Percentiles rank a stretch among this genome's conserved stretches.
Conservation (phyloP, 2,888 invertebrate genomes). For the Microdon myrmicae region DNA sequence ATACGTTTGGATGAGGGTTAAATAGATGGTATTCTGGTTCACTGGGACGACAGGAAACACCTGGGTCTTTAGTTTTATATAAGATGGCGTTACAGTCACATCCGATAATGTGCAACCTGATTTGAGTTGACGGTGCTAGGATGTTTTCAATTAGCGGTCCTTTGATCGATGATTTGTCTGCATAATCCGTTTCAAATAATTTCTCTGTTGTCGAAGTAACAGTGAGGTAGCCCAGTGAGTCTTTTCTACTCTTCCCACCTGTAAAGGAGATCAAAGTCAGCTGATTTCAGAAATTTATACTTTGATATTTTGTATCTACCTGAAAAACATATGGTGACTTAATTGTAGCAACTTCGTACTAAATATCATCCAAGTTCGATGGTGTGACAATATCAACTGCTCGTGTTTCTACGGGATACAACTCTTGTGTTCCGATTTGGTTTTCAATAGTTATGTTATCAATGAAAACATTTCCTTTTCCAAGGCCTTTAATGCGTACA, state of each 20-base stretch:
- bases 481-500: too few species aligned
- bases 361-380: constrained; percentile 84
- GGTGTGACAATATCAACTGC: constrained; percentile 91
- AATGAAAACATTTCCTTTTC: too few species aligned
- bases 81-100: constrained; percentile 86
- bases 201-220: constrained; percentile 88
- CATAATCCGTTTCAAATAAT: constrained; percentile 73
- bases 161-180: constrained; percentile 72
- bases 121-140: constrained; percentile 79
- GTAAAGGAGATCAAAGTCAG: constrained; percentile 39
- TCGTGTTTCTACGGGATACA: constrained; percentile 79
- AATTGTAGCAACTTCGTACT: constrained; percentile 90
- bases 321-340: constrained; percentile 91
- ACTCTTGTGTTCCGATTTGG: background rate
- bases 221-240: constrained; percentile 88
- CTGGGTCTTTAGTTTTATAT: constrained; percentile 88
- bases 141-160: constrained; percentile 90
- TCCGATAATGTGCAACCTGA: constrained; percentile 79
- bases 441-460: constrained; percentile 8
- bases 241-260: constrained; percentile 88
- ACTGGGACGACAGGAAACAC: constrained; percentile 83
- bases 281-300: too few species aligned
- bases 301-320: too few species aligned
- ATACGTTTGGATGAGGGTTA: constrained; percentile 90
- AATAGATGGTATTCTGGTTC: constrained; percentile 77